These are phyloP conservation scores for Daboia siamensis DNA, from an alignment of 2,113 vertebrate genomes.

Conservation along the genomic window DNA sequence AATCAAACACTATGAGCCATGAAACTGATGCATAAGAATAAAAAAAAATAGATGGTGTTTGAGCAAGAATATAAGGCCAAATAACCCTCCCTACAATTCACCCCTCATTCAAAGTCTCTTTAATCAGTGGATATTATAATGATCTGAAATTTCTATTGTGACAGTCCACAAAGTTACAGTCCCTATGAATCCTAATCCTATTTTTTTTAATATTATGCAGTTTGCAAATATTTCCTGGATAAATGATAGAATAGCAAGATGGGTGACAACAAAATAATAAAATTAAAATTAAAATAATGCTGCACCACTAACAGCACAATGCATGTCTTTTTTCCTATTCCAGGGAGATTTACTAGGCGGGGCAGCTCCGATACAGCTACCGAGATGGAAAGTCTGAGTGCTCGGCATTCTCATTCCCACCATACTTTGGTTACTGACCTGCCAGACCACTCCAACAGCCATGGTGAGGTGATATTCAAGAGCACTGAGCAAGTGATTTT, in stretches of 20 bases:
- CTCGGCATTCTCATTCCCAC: slow-evolving; percentile 91
- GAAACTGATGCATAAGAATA: background rate
- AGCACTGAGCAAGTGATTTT: slow-evolving; percentile 71
- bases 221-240: background rate
- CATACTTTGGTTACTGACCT: slow-evolving; percentile 88
- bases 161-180: background rate
- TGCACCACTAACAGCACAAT: rapidly evolving
- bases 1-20: background rate
- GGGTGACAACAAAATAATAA: background rate
- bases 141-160: background rate
- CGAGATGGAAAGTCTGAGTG: slow-evolving; percentile 89
- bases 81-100: background rate
- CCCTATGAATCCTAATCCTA: background rate
- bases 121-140: background rate
- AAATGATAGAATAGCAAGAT: background rate
- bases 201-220: background rate
- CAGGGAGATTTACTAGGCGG: slow-evolving; percentile 90
- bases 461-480: slow-evolving; percentile 89
- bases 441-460: slow-evolving; percentile 94
- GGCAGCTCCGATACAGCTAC: slow-evolving; percentile 91
- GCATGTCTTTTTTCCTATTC: background rate
- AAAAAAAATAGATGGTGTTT: background rate
- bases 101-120: background rate
- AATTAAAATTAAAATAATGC: background rate
- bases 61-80: background rate